Conservation (phyloP, 2,113 vertebrate genomes). For the Laticauda colubrina region DNA sequence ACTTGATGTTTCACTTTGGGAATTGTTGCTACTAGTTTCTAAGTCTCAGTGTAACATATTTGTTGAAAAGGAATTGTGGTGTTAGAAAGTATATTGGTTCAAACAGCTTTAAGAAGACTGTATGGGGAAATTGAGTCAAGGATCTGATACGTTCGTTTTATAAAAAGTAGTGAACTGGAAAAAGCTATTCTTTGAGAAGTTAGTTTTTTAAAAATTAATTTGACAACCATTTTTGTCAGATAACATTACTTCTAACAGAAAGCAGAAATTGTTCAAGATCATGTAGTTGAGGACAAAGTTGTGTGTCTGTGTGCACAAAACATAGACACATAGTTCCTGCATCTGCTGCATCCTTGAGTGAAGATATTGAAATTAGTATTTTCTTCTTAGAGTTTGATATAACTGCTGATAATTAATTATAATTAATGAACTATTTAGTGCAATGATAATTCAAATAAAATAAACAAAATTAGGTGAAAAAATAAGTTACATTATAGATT, state of each 20-base stretch:
- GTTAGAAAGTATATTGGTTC: slow-evolving; percentile 70
- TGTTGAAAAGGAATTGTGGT: slow-evolving; percentile 58
- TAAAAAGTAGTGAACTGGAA: slow-evolving; percentile 24
- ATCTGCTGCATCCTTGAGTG: background rate
- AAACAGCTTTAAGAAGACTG: slow-evolving; percentile 69
- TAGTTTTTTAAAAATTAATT: slow-evolving; percentile 32
- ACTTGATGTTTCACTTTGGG: slow-evolving; percentile 41
- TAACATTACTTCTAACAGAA: background rate
- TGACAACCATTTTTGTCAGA: slow-evolving; percentile 21
- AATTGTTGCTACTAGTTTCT: slow-evolving; percentile 63
- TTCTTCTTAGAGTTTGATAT: background rate
- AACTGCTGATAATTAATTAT: background rate
- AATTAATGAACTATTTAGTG: background rate
- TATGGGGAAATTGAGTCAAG: slow-evolving; percentile 59
- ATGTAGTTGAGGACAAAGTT: background rate
- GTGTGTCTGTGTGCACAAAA: background rate
- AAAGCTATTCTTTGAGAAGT: slow-evolving; percentile 7
- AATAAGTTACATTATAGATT: background rate
- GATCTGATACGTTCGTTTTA: slow-evolving; percentile 53
- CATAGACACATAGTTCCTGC: background rate
- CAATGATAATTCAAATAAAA: background rate
- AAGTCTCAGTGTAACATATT: slow-evolving; percentile 47
- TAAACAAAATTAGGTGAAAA: background rate
- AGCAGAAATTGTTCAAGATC: background rate
- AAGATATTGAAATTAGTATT: background rate